Conservation (phyloP, 2,113 vertebrate genomes). For the Cyphomyrus plagiostoma region DNA sequence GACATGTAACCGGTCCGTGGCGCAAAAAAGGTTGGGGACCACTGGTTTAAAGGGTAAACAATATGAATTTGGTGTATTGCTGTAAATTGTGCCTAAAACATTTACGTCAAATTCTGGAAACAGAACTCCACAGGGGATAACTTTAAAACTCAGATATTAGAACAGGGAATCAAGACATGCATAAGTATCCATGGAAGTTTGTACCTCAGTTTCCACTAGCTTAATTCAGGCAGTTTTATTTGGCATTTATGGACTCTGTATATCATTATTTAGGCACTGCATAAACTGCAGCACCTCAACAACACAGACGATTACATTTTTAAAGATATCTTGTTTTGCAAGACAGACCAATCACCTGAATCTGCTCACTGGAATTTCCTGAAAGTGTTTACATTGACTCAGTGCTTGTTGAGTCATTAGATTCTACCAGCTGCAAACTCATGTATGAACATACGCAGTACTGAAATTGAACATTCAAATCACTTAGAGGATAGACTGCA, state of each 20-base stretch:
- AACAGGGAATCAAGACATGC: background rate
- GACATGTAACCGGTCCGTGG: too few species aligned
- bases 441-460: background rate
- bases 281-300: background rate
- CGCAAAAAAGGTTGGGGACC: too few species aligned
- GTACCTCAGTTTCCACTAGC: background rate
- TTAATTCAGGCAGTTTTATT: background rate
- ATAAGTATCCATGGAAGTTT: background rate
- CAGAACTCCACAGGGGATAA: background rate
- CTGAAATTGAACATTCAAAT: background rate
- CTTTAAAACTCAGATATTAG: background rate
- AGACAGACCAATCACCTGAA: slow-evolving; percentile 10
- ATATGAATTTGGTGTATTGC: background rate
- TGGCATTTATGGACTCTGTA: background rate
- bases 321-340: background rate
- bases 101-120: background rate
- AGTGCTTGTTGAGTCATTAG: slow-evolving; percentile 26
- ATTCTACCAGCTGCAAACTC: slow-evolving; percentile 32
- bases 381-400: slow-evolving; percentile 37
- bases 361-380: slow-evolving; percentile 32
- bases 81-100: background rate
- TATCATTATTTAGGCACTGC: background rate
- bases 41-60: background rate
- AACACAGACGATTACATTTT: background rate
- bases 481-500: background rate